Conservation (phyloP, 2,797 vertebrate species). For the Rhynchonycteris naso region DNA sequence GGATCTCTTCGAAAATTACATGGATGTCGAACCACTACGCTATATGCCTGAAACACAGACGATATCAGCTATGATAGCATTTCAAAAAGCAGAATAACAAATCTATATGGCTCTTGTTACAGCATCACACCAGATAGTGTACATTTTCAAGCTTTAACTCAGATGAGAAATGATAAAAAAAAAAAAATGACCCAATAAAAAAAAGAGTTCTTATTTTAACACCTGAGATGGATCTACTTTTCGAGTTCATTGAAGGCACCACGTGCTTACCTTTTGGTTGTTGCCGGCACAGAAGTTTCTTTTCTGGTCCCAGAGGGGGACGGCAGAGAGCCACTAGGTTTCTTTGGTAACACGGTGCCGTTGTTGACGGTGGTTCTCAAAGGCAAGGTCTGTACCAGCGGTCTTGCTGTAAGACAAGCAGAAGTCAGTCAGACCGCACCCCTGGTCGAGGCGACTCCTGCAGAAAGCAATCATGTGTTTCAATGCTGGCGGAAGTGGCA, state of each 20-base stretch:
- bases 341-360: conserved; percentile 97
- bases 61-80: not conserved
- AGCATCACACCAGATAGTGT: not conserved
- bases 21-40: not conserved
- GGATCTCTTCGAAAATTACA: not conserved
- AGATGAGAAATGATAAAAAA: conserved; percentile 39
- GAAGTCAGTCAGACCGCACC: not conserved
- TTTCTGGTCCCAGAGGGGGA: conserved; percentile 95
- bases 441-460: not conserved
- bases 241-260: not conserved
- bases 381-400: conserved; percentile 95
- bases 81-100: not conserved
- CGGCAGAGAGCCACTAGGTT: conserved; percentile 91
- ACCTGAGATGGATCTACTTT: not conserved
- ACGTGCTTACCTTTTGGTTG: conserved; percentile 91
- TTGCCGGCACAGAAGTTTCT: conserved; percentile 87
- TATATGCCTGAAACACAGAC: not conserved
- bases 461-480: not conserved
- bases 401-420: conserved; percentile 91
- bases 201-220: conserved; percentile 19
- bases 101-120: not conserved
- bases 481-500: not conserved
- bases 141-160: conserved; percentile 19
- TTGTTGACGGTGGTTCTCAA: conserved; percentile 95
- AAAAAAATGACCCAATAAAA: not conserved